Conservation (phyloP, 2,113 vertebrate species). For the Pheucticus melanocephalus region DNA sequence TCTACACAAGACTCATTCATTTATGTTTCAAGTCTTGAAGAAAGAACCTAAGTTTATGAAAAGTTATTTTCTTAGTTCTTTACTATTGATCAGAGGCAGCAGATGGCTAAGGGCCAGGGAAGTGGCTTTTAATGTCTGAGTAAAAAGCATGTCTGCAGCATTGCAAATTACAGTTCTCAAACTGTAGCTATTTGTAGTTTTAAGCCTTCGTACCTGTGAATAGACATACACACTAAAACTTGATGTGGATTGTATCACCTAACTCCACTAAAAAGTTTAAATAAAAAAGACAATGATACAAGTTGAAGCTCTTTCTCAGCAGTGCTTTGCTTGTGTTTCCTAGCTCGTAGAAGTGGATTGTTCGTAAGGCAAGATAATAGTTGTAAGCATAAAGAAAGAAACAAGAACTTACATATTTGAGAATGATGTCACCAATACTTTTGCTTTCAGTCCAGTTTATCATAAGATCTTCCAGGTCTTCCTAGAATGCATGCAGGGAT, state of each 20-base stretch:
- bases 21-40: neutral
- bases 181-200: neutral
- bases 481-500: conserved; percentile 68
- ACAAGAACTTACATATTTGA: conserved; percentile 89
- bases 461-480: conserved; percentile 91
- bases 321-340: neutral
- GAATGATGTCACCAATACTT: conserved; percentile 92
- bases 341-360: neutral
- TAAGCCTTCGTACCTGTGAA: neutral
- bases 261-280: neutral
- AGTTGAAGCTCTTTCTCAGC: neutral
- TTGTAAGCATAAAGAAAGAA: neutral
- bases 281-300: neutral
- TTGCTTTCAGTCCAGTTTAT: conserved; percentile 90
- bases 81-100: neutral
- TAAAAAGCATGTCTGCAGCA: neutral
- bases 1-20: neutral
- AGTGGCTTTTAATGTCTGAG: neutral
- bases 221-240: neutral
- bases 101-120: neutral
- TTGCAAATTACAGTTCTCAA: neutral
- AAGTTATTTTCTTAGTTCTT: neutral
- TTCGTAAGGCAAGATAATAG: neutral
- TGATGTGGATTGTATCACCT: neutral
- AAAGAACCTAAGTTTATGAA: neutral